Evolutionary conservation across 1,140 invertebrate species (phyloP).

Genomic region (Zaprionus davidi): DNA sequence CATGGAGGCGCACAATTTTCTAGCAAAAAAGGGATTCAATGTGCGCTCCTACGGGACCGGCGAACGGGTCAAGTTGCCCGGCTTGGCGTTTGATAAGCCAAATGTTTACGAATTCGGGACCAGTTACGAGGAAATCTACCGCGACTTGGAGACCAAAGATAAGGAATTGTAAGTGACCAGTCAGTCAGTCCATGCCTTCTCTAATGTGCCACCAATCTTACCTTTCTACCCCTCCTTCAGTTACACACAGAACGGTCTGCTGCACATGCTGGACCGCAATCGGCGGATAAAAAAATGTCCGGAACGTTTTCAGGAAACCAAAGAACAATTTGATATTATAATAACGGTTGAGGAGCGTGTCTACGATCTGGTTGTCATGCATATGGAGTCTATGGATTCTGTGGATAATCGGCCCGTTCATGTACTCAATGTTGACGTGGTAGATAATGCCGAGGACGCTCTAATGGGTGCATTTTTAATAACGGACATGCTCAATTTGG

Average conservation of each 20-base stretch:
- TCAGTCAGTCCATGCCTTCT: neutral
- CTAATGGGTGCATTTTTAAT: slow-evolving; percentile 99
- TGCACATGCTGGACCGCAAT: slow-evolving; percentile 99
- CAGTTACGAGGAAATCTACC: slow-evolving; percentile 98
- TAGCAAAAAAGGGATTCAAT: slow-evolving; percentile 98
- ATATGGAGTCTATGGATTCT: slow-evolving; percentile 89
- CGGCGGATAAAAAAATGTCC: slow-evolving; percentile 96
- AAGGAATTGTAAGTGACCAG: slow-evolving; percentile 90
- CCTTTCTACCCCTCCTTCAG: slow-evolving; percentile 84
- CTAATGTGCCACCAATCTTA: neutral
- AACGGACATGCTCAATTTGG: slow-evolving; percentile 95
- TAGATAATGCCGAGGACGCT: slow-evolving; percentile 99
- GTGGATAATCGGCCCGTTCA: slow-evolving; percentile 94
- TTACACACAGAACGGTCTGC: slow-evolving; percentile 99
- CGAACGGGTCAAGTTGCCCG: slow-evolving; percentile 98
- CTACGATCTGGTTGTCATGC: slow-evolving; percentile 96
- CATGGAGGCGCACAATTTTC: slow-evolving; percentile 99
- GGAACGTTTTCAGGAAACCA: slow-evolving; percentile 96
- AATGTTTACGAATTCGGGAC: slow-evolving; percentile 99
- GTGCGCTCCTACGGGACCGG: slow-evolving; percentile 98
- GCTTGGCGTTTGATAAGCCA: slow-evolving; percentile 96
- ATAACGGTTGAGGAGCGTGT: slow-evolving; percentile 99
- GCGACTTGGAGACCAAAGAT: slow-evolving; percentile 95
- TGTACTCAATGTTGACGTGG: slow-evolving; percentile 99
- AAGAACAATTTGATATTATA: slow-evolving; percentile 97